Percentiles rank a stretch among this genome's conserved stretches.
Conservation (phyloP, 1,140 invertebrate species). For the Elysia chlorotica region DNA sequence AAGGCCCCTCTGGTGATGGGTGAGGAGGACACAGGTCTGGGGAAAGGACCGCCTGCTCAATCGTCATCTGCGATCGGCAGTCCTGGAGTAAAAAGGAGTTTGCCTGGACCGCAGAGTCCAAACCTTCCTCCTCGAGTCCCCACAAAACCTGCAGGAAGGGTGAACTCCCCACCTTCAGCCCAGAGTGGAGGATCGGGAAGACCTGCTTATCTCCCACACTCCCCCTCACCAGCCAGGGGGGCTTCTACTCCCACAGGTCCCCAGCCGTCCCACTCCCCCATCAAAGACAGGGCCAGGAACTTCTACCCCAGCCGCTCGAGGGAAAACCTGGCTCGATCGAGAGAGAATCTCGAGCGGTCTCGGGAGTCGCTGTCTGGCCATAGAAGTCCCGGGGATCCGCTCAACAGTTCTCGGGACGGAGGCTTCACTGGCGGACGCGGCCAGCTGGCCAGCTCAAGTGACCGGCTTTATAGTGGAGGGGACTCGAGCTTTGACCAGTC, state of each 20-base stretch:
- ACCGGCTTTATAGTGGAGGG: neutral
- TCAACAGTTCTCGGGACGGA: neutral
- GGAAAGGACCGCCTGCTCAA: constrained; percentile 18
- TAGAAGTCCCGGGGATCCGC: neutral
- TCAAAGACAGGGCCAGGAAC: constrained; percentile 23
- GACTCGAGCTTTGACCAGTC: neutral
- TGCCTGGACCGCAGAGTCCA: neutral
- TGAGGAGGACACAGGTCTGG: constrained; percentile 38
- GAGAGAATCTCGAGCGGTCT: constrained; percentile 10
- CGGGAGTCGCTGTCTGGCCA: neutral
- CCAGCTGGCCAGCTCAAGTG: neutral
- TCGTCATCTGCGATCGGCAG: constrained; percentile 34
- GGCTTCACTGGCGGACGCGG: neutral
- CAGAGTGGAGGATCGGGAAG: neutral
- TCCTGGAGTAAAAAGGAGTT: constrained; percentile 35
- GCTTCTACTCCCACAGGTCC: neutral
- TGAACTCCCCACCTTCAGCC: constrained; percentile 2
- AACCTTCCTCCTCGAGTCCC: constrained; percentile 3
- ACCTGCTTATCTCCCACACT: constrained; percentile 7
- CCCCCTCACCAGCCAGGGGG: constrained; percentile 13
- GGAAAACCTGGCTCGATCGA: constrained; percentile 18
- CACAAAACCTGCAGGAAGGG: neutral
- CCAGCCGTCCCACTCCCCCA: neutral
- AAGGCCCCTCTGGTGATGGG: constrained; percentile 44
- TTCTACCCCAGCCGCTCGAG: constrained; percentile 27